A percentile compares a stretch with the other conserved stretches of the same genome.
Conservation (phyloP, 2,888 invertebrate species). For the Caenorhabditis sp. region DNA sequence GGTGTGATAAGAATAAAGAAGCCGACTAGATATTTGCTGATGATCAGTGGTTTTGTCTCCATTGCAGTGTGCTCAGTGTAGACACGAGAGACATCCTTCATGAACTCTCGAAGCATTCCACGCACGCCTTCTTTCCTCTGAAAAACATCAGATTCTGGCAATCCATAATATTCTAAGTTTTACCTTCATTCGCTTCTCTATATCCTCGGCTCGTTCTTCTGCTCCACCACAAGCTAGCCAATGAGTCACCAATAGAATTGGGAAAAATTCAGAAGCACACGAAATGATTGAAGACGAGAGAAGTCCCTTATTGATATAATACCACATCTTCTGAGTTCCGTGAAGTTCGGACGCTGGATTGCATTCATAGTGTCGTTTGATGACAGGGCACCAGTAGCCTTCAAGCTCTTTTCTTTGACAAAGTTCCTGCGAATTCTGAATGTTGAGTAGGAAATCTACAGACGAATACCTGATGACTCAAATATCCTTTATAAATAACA, state of each 20-base stretch:
- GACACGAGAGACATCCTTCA: slow-evolving; percentile 81
- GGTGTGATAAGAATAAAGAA: slow-evolving; percentile 72
- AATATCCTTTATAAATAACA: slow-evolving; percentile 81
- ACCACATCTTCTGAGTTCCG: slow-evolving; percentile 82
- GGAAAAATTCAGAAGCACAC: slow-evolving; percentile 83
- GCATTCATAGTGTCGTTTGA: slow-evolving; percentile 78
- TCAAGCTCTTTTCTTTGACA: slow-evolving; percentile 82
- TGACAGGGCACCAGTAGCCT: slow-evolving; percentile 83
- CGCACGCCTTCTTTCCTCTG: slow-evolving; percentile 72
- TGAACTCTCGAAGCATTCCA: slow-evolving; percentile 79
- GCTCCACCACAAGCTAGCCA: slow-evolving; percentile 83
- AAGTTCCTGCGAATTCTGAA: slow-evolving; percentile 72
- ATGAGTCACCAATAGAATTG: slow-evolving; percentile 81
- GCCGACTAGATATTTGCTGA: slow-evolving; percentile 50
- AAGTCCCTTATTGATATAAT: slow-evolving; percentile 75
- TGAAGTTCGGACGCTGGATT: slow-evolving; percentile 75
- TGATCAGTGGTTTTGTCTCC: slow-evolving; percentile 47
- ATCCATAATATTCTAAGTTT: not conserved
- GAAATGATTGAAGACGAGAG: slow-evolving; percentile 81
- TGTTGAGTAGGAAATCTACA: not conserved
- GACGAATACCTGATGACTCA: slow-evolving; percentile 76
- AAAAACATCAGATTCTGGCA: not conserved
- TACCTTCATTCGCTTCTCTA: slow-evolving; percentile 76
- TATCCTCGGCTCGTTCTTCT: slow-evolving; percentile 80
- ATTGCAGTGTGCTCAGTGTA: slow-evolving; percentile 69